Evolutionary conservation across 2,797 vertebrate species (phyloP).

Genomic region (Crypturellus tataupa): DNA sequence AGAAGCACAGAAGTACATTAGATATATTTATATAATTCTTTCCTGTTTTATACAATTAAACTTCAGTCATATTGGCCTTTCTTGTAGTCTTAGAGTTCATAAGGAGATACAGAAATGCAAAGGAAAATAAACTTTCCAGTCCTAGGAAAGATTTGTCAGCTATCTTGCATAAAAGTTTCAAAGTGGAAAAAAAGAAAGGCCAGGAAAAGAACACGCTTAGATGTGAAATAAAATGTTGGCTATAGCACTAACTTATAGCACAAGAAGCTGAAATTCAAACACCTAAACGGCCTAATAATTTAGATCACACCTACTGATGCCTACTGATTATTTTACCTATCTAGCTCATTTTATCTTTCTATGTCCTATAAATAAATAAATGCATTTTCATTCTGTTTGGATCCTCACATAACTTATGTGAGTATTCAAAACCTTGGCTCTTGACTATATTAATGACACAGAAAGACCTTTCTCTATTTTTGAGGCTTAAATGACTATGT

Average conservation of each 20-base stretch:
- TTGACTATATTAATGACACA: background rate
- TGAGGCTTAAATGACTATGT: background rate
- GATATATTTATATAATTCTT: background rate
- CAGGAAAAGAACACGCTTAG: background rate
- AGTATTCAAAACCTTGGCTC: background rate
- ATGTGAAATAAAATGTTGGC: background rate
- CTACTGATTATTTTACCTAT: background rate
- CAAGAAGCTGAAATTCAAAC: background rate
- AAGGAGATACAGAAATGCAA: background rate
- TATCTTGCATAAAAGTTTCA: no score
- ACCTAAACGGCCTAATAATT: background rate
- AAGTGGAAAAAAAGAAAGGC: no score
- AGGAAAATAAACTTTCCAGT: background rate
- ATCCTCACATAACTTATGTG: background rate
- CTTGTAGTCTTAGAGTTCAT: background rate
- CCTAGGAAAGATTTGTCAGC: background rate
- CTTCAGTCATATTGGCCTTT: background rate
- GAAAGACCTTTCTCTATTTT: background rate
- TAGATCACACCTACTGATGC: background rate
- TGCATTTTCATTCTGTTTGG: background rate
- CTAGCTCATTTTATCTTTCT: background rate
- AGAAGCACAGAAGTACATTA: background rate
- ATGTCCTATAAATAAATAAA: background rate
- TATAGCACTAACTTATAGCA: background rate
- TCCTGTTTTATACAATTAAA: background rate